These are phyloP conservation scores for Thereva nobilitata DNA, from an alignment of 2,888 invertebrate species.

Conservation along the genomic window DNA sequence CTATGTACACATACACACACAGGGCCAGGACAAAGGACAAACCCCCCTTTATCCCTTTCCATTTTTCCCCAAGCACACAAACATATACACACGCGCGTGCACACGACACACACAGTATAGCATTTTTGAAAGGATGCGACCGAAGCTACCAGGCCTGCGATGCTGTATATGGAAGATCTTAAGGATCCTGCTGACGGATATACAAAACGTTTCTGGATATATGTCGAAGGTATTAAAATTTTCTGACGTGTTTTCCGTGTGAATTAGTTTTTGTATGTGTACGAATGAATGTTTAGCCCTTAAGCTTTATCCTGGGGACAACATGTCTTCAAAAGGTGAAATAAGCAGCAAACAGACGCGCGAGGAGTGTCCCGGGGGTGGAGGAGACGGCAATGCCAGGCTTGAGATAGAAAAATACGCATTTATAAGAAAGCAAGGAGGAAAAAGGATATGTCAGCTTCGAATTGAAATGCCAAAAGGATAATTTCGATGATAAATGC, in stretches of 20 bases:
- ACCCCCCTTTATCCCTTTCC: too few relatives aligned
- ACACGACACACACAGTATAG: too few relatives aligned
- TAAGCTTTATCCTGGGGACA: neutral
- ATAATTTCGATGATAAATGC: conserved; percentile 41
- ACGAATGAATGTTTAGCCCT: conserved; percentile 13
- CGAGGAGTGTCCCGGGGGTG: neutral
- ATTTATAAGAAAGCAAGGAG: conserved; percentile 2
- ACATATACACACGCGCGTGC: too few relatives aligned
- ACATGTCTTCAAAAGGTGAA: too few relatives aligned
- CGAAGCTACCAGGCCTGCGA: neutral
- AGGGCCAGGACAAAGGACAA: conserved; percentile 3
- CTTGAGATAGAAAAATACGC: neutral
- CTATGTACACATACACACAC: conserved; percentile 1
- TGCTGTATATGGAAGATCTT: conserved; percentile 12
- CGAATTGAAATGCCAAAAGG: conserved; percentile 42
- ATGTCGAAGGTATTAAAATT: conserved; percentile 31
- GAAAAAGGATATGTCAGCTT: conserved; percentile 40
- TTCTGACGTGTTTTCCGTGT: conserved; percentile 22
- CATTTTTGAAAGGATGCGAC: too few relatives aligned
- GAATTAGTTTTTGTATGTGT: conserved; percentile 13
- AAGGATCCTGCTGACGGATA: conserved; percentile 8
- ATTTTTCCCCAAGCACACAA: too few relatives aligned
- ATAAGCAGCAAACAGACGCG: too few relatives aligned
- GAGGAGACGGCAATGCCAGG: neutral
- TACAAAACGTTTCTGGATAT: conserved; percentile 21